phyloP scores from a whole-genome alignment of 2,888 invertebrate species.

The Apodemia mormo region DNA sequence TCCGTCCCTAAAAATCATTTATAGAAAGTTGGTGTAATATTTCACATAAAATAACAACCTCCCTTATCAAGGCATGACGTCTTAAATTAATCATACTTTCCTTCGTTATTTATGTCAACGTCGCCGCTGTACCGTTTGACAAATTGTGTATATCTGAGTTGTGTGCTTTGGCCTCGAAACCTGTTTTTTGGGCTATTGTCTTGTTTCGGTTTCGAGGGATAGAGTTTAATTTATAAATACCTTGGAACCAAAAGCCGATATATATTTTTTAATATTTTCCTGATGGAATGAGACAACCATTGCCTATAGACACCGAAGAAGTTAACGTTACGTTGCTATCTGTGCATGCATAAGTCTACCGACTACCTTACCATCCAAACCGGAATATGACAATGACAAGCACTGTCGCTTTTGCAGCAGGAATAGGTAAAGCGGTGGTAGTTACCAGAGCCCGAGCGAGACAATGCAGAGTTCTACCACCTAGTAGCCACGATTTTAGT shows the following conservation, averaged over 20 bases:
- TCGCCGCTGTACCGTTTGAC: slow-evolving; percentile 12
- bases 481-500: too few relatives aligned
- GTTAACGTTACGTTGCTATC: too few relatives aligned
- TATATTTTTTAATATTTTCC: too few relatives aligned
- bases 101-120: slow-evolving; percentile 13
- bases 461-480: too few relatives aligned
- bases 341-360: too few relatives aligned
- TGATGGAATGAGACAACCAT: too few relatives aligned
- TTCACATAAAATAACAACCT: slow-evolving; percentile 14
- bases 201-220: slow-evolving; percentile 14
- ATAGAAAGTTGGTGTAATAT: slow-evolving; percentile 3
- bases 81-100: slow-evolving; percentile 15
- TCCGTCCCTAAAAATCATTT: slow-evolving; percentile 1
- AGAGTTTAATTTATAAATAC: not conserved
- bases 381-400: too few relatives aligned
- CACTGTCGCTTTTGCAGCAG: too few relatives aligned
- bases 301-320: too few relatives aligned
- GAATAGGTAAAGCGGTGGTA: too few relatives aligned
- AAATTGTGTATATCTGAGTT: slow-evolving; percentile 13
- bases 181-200: slow-evolving; percentile 16
- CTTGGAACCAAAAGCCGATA: not conserved
- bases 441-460: too few relatives aligned
- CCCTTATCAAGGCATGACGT: slow-evolving; percentile 15
- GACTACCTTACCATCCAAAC: too few relatives aligned
- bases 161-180: slow-evolving; percentile 1